Evolutionary conservation across 2,888 invertebrate genomes (phyloP), one percentile per base, ranked within the genome.

Genomic region (Lasioglossum morio): DNA sequence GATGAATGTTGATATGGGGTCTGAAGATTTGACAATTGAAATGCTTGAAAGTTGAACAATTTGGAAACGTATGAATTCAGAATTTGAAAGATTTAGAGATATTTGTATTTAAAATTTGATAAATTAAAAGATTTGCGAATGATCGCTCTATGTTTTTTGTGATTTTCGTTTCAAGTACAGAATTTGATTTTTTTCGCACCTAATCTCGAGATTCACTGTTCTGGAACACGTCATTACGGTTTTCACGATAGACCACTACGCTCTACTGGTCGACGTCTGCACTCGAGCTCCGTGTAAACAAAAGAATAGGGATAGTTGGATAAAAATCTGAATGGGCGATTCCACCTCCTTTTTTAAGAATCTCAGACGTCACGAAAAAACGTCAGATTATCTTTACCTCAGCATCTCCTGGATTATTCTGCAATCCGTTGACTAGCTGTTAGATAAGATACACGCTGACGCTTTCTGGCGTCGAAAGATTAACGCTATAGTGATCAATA

Each of bases 321-420:
- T 88, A 87, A 87, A 79, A 85, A 87, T 88, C 83, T 79, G 75
- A 74, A 81, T 46, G 77, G 72, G 75, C 43, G 82, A 82, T 85
- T 72, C 78, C 77, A 73, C 70, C 77, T 80, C 72, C 75, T 63
- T 40, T 79, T 74, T 80, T 73, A 69, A 8, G 30, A 66, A 66
- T 80, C 78, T 72, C 70, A 77, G 79, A 78, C 70, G 78, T 79
- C 72, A 77, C 78, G 78, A 73, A 73, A 72, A 57, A 43, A 70
- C 53, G 80, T 60, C 34, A 30, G 27, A 79, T 81, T 88, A 86
- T 86, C 86, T 40, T 43, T 43, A 60, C 46, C 74, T 60, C 74
- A 63, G 66, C 46, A 82, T 87, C 34, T 66, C 30, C 66, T 66
- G 66, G 30, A 34, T 66, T 66, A 30, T 66, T 66, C 66, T 66